These are phyloP conservation scores for Limosa lapponica DNA, from an alignment of 2,797 vertebrate genomes.

Conservation along the genomic window DNA sequence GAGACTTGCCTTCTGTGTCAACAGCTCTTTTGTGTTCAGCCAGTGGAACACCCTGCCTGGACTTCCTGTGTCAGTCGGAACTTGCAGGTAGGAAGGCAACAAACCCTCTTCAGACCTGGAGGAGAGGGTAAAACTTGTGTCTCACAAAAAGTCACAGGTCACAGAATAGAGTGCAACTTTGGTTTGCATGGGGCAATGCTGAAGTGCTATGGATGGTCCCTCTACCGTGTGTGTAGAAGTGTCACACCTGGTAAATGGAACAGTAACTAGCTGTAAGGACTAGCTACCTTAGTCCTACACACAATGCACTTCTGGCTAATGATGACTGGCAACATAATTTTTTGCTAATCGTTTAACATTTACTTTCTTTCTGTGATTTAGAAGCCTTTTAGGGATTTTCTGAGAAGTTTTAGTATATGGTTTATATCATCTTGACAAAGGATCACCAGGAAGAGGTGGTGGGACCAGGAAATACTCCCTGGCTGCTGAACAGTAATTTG, in stretches of 20 bases:
- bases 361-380: not conserved
- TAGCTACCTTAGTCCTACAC: not conserved
- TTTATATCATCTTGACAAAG: not conserved
- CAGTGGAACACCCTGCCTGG: not conserved
- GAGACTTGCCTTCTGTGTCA: not conserved
- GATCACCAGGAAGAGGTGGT: not conserved
- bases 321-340: not conserved
- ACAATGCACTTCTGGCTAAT: not conserved
- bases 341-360: not conserved
- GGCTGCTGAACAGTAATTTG: not conserved
- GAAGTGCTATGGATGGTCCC: rapidly evolving
- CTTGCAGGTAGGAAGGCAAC: not conserved
- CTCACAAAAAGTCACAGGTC: not conserved
- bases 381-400: not conserved
- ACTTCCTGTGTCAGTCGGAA: not conserved
- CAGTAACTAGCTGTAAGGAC: not conserved
- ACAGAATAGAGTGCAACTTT: not conserved
- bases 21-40: not conserved
- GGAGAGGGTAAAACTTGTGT: not conserved
- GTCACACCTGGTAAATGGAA: rapidly evolving
- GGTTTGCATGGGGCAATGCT: not conserved
- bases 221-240: not conserved
- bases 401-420: not conserved
- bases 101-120: not conserved
- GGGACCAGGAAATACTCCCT: not conserved